Conservation (phyloP, 2,797 vertebrate genomes). For the Coendou prehensilis region DNA sequence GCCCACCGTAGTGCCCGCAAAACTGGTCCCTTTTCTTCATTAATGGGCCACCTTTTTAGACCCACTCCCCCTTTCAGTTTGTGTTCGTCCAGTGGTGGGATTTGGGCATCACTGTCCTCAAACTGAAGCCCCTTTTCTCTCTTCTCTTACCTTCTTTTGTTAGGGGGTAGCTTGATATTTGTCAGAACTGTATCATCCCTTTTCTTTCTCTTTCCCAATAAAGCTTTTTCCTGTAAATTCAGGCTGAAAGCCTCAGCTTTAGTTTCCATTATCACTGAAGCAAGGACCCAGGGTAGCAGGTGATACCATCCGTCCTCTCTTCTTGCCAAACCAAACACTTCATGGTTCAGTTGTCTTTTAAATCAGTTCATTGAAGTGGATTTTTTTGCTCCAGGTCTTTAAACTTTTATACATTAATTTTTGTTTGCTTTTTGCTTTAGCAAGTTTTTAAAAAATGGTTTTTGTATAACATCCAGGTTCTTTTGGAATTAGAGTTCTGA, state of each 20-base stretch:
- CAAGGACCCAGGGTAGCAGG: neutral
- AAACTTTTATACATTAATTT: neutral
- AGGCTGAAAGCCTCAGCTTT: neutral
- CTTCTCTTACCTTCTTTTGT: neutral
- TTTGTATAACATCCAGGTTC: neutral
- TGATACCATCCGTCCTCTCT: neutral
- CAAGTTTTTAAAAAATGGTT: neutral
- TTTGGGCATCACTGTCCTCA: neutral
- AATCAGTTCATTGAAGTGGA: neutral
- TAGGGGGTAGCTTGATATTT: neutral
- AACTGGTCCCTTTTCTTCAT: neutral
- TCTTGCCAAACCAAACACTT: neutral
- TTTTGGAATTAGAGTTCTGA: slow-evolving; percentile 28
- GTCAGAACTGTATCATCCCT: neutral
- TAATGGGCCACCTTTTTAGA: neutral
- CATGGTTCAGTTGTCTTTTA: slow-evolving; percentile 16
- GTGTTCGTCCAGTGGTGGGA: neutral
- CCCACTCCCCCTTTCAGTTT: neutral
- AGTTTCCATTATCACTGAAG: neutral
- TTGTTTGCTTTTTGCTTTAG: slow-evolving; percentile 41
- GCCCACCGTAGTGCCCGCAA: neutral
- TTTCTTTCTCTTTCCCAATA: neutral
- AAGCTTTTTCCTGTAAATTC: neutral
- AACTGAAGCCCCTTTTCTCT: neutral
- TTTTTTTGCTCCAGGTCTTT: neutral